Percentiles rank a stretch among this genome's conserved stretches.
Evolutionary conservation across 1,140 invertebrate genomes (phyloP).

Genomic region (Ceratina calcarata): DNA sequence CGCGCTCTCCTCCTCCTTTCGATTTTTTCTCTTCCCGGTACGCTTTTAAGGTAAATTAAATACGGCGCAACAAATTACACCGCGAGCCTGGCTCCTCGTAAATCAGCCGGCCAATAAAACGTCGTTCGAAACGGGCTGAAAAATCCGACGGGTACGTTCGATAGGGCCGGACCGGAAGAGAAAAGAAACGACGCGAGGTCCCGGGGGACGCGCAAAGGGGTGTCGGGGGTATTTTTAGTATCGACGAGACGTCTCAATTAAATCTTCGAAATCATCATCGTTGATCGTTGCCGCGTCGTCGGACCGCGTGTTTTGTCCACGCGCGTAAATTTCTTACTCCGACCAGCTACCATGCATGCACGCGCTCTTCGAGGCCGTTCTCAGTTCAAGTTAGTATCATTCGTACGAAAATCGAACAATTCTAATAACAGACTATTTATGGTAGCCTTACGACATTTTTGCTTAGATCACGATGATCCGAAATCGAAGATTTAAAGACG

Average conservation of each 20-base stretch:
- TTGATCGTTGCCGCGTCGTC: slow-evolving; percentile 31
- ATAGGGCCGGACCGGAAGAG: slow-evolving; percentile 21
- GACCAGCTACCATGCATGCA: slow-evolving; percentile 36
- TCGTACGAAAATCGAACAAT: too few relatives aligned
- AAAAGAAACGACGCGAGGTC: background rate
- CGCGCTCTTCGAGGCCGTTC: too few relatives aligned
- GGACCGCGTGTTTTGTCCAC: slow-evolving; percentile 43
- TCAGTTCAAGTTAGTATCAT: too few relatives aligned
- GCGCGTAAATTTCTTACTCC: slow-evolving; percentile 57
- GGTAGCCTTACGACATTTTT: too few relatives aligned
- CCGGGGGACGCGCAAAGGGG: slow-evolving; percentile 11
- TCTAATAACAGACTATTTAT: too few relatives aligned
- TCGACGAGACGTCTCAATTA: slow-evolving; percentile 70
- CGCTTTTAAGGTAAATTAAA: slow-evolving; percentile 67
- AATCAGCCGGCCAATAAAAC: slow-evolving; percentile 70
- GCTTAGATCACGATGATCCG: too few relatives aligned
- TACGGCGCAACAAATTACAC: slow-evolving; percentile 70
- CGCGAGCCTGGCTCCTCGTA: slow-evolving; percentile 52
- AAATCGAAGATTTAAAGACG: background rate
- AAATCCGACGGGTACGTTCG: slow-evolving; percentile 42
- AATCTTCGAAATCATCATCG: slow-evolving; percentile 67
- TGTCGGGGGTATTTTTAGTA: slow-evolving; percentile 59
- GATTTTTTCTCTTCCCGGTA: slow-evolving; percentile 13
- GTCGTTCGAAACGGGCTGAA: slow-evolving; percentile 53
- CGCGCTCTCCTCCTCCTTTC: background rate